Conservation (phyloP, 2,113 vertebrate genomes). For the Alces alces region DNA sequence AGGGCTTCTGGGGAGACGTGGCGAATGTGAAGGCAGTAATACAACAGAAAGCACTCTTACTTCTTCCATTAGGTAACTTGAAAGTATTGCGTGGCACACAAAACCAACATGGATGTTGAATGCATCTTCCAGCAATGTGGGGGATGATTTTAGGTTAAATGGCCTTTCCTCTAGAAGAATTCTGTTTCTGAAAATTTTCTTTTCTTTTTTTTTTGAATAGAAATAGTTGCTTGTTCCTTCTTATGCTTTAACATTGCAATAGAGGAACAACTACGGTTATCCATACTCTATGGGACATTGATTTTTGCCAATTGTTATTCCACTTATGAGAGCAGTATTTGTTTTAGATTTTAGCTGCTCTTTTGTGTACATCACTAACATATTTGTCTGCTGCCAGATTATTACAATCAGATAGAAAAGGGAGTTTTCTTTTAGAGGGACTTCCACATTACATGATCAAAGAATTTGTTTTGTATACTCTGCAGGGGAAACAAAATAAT, state of each 20-base stretch:
- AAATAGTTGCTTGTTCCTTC: neutral
- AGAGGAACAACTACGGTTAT: neutral
- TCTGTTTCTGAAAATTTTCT: constrained; percentile 2
- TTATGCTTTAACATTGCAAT: neutral
- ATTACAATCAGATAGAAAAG: neutral
- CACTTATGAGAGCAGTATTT: neutral
- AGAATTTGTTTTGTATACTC: neutral
- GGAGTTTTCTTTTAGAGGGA: neutral
- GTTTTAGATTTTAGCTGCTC: neutral
- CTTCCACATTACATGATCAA: neutral
- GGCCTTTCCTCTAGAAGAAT: neutral
- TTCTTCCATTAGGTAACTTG: neutral
- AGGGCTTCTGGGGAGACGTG: neutral
- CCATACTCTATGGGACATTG: neutral
- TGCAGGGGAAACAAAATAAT: neutral
- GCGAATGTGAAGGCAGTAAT: neutral
- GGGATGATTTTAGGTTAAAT: neutral
- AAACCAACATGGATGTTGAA: neutral
- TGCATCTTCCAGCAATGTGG: neutral
- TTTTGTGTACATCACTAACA: neutral
- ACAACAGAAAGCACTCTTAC: neutral
- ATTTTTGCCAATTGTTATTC: neutral
- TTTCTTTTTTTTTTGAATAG: neutral
- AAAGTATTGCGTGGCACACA: neutral
- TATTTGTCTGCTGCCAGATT: neutral